Evolutionary conservation across 2,113 vertebrate species (phyloP), one percentile per base, ranked within the genome.

Genomic region (Larimichthys polyactis): DNA sequence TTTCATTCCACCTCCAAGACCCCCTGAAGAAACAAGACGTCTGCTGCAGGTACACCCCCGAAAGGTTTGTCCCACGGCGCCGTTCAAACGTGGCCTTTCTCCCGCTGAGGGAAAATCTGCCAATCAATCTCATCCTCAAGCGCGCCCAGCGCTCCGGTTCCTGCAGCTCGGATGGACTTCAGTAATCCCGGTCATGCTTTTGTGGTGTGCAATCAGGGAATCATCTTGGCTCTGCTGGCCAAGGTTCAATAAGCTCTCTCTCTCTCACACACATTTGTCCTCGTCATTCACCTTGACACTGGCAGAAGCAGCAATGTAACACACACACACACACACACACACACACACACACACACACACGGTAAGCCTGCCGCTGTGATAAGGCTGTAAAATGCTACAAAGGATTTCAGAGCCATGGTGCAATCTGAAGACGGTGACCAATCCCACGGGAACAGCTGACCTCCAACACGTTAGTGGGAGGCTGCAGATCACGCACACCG

Each of bases 201-300:
- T 77, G 59, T 54, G 62, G 64, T 27, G 89, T 78, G 69, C 86
- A 90, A 92, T 85, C 81, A 87, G 82, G 82, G 79, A 72, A 81
- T 90, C 40, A 82, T 83, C 51, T 68, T 62, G 32, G 75, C n/a
- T 11, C n/a, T 29, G 71, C 17, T 75, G 81, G 68, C 85, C 66
- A 48, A 51, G 32, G 51, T 57, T 79, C 81, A 85, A 70, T 79
- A 86, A 84, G 22, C 69, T 32, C 62, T 1, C 24, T 6, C 65
- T 29, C 29, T 29, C 29, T 29, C 29, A 46, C 44, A 46, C 11
- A 2, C 32, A 36, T 5, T 36, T 7, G 27, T 71, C 75, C 75
- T 67, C 55, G 20, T 58, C 72, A 0, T 19, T 87, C 82, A 92
- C 84, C 79, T 89, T 87, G 85, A 60, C 46, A 7, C 51, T 9